Evolutionary conservation across 2,113 vertebrate genomes (phyloP), one percentile per base, ranked within the genome.

Genomic region (Eulacestoma nigropectus): DNA sequence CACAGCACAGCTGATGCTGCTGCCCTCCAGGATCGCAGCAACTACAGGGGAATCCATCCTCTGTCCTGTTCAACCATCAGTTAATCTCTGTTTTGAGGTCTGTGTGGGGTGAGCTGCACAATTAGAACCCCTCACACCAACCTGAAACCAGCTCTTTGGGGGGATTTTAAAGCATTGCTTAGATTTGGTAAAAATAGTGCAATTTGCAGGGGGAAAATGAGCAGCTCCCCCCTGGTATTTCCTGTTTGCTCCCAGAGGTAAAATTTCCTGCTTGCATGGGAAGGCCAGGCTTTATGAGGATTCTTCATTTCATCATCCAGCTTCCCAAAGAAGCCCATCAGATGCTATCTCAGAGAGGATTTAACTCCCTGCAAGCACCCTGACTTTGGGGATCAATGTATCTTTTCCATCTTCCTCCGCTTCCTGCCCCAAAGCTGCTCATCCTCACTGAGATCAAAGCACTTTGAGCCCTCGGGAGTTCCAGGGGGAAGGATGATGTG

Each of bases 1-100:
- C 22, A 5, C 41, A 49, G 84, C 20, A 8, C 16, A 55, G 49
- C 56, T 57, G 56, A 0, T 29, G 50, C 70, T 32, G 4, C 32
- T 75, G 6, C 55, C 46, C 63, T 44, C 30, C 76, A 56, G 6
- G 5, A 1, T 5, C 8, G 1, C 33, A 23, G 69, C 4, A 18
- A 11, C 8, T 4, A 1, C 49, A 32, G 5, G 5, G 33, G 18
- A 37, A 21, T 9, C 65, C 62, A 2, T 8, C 17, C 2, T 8
- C 52, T 12, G 4, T 8, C 17, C 56, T 52, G 10, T 5, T 25
- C 19, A 37, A 50, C 16, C 37, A 19, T 1, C 49, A 7, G 14
- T 17, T 9, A 8, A 30, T 42, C 60, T 10, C 23, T 37, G 23
- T 5, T 35, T 4, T 3, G 11, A 20, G 49, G 4, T 49, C 32